Evolutionary conservation across 2,888 invertebrate genomes (phyloP).

Genomic region (Epiperipatus broadwayi): DNA sequence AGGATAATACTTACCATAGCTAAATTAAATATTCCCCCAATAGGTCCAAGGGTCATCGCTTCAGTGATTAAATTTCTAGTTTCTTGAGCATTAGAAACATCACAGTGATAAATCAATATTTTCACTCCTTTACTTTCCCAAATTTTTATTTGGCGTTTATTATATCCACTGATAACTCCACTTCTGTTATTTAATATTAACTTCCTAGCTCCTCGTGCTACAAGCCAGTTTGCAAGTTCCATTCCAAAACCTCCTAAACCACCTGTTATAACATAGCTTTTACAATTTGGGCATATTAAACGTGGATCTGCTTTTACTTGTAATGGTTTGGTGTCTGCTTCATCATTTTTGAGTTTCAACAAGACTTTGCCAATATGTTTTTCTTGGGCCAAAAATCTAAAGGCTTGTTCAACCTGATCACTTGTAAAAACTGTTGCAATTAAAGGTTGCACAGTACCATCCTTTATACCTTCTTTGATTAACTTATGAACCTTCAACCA

Average conservation of each 20-base stretch:
- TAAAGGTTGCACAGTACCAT: constrained; percentile 71
- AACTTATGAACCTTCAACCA: no score
- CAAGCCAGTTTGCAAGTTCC: constrained; percentile 76
- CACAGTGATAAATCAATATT: constrained; percentile 45
- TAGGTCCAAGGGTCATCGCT: constrained; percentile 44
- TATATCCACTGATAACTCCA: constrained; percentile 79
- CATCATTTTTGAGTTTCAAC: constrained; percentile 39
- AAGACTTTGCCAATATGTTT: constrained; percentile 95
- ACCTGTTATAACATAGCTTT: constrained; percentile 37
- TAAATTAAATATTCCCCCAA: constrained; percentile 80
- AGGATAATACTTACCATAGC: constrained; percentile 46
- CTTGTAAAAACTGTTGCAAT: constrained; percentile 68
- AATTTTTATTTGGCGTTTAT: constrained; percentile 56
- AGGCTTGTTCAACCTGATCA: constrained; percentile 75
- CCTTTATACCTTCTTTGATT: constrained; percentile 61
- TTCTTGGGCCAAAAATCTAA: constrained; percentile 82
- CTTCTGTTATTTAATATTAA: constrained; percentile 71
- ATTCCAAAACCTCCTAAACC: constrained; percentile 93
- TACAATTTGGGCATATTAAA: constrained; percentile 44
- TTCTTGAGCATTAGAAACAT: constrained; percentile 48
- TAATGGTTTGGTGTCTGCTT: no score
- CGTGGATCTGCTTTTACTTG: constrained; percentile 56
- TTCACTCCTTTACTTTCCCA: constrained; percentile 42
- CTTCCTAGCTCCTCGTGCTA: constrained; percentile 60
- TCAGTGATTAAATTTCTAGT: constrained; percentile 46